Evolutionary conservation across 2,888 invertebrate species (phyloP).

Genomic region (Sepiola atlantica): DNA sequence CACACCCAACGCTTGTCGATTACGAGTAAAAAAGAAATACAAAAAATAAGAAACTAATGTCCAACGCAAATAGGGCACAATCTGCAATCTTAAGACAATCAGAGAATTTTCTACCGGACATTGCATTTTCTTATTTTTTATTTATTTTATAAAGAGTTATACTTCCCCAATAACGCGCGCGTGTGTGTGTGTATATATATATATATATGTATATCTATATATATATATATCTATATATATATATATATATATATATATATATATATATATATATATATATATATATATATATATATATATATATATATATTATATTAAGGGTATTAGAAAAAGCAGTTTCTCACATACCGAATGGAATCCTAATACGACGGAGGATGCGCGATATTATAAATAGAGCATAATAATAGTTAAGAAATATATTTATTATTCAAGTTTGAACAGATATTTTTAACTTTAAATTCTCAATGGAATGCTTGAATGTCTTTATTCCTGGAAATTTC

Average conservation of each 20-base stretch:
- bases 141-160: neutral
- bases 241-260: neutral
- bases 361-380: too few species aligned
- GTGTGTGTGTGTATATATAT: neutral
- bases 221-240: too few species aligned
- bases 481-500: too few species aligned
- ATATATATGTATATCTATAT: neutral
- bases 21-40: neutral
- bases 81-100: neutral
- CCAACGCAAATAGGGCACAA: too few species aligned
- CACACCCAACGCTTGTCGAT: neutral
- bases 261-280: slow-evolving; percentile 2
- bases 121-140: neutral
- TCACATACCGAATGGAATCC: too few species aligned
- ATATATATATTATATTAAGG: neutral
- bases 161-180: neutral
- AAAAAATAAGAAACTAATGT: neutral
- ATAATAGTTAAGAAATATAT: too few species aligned
- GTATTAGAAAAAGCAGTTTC: too few species aligned
- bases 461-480: too few species aligned
- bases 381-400: too few species aligned
- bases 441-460: too few species aligned
- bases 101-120: neutral
- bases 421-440: too few species aligned
- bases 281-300: neutral